Evolutionary conservation across 1,140 invertebrate genomes (phyloP).

Genomic region (Metopolophium dirhodum): DNA sequence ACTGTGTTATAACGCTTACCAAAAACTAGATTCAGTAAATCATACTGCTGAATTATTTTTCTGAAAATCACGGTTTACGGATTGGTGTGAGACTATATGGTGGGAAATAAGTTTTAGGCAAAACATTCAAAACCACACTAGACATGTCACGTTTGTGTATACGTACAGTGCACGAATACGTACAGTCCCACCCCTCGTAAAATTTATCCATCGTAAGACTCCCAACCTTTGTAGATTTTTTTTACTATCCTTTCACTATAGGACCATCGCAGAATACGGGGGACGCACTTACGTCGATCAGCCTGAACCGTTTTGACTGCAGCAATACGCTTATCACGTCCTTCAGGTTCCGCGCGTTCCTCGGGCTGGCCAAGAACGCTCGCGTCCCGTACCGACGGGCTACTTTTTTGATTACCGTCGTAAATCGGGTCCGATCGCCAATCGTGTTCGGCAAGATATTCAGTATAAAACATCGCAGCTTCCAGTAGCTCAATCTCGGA

Average conservation of each 20-base stretch:
- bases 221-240: background rate
- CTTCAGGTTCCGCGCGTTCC: background rate
- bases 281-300: background rate
- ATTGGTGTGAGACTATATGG: too few relatives aligned
- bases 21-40: too few relatives aligned
- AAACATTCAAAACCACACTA: background rate
- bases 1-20: too few relatives aligned
- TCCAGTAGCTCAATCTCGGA: conserved; percentile 2
- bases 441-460: background rate
- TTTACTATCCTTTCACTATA: too few relatives aligned
- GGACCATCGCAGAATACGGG: background rate
- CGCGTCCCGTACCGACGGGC: background rate
- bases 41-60: too few relatives aligned
- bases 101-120: background rate
- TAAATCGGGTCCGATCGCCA: background rate
- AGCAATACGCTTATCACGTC: background rate
- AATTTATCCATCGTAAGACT: background rate
- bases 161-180: too few relatives aligned
- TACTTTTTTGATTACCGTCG: background rate
- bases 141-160: too few relatives aligned
- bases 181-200: too few relatives aligned
- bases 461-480: conserved; percentile 3
- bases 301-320: background rate
- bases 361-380: background rate
- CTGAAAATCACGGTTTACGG: too few relatives aligned